Base-by-base conservation (phyloP, 2,113 vertebrate genomes). In the Himantopus leucocephalus region DNA sequence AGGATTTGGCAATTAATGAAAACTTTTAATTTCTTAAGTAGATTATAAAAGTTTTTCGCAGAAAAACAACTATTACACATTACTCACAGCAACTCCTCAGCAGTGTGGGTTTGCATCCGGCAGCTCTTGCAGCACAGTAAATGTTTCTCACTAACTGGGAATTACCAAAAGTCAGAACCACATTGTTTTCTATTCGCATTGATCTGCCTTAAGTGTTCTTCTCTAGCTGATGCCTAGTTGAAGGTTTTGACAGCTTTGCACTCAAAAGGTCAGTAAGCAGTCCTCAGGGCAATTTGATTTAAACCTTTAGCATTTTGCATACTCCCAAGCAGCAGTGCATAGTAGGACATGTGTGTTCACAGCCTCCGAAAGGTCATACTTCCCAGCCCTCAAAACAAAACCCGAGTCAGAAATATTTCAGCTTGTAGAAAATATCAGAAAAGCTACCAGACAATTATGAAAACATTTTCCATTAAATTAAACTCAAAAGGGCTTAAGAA, bases 221-320 rank as follows among this genome's bases (percentile, higher is more conserved):
- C 76, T 90, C 76, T 91, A 91, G 88, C 80, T 89, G 68, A 88
- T 82, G 68, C 20, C 93, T 88, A 95, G 88, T 50, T 93, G 89
- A 96, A 96, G 93, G 82, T 95, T 97, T 95, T 97, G 96, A 96
- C 91, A 92, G 89, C 80, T 93, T 94, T 80, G 84, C 76, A 88
- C 85, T 94, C 71, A 70, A 96, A 97, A 97, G 94, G 91, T 95
- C 96, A 97, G 53, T 92, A 94, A 96, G 90, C 86, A 96, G 88
- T 94, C 90, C 94, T 85, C 9, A 5, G 87, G 95, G 96, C 95
- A 92, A 95, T 95, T 89, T 88, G 85, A 88, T 90, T 97, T 92
- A 94, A 90, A 93, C 73, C 83, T 74, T 91, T 52, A 92, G 91
- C 37, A 71, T 96, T 95, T 86, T 90, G 92, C 75, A 82, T 52